These are phyloP conservation scores for Rhagoletis zephyria DNA, from an alignment of 1,140 invertebrate species.

Conservation along the genomic window DNA sequence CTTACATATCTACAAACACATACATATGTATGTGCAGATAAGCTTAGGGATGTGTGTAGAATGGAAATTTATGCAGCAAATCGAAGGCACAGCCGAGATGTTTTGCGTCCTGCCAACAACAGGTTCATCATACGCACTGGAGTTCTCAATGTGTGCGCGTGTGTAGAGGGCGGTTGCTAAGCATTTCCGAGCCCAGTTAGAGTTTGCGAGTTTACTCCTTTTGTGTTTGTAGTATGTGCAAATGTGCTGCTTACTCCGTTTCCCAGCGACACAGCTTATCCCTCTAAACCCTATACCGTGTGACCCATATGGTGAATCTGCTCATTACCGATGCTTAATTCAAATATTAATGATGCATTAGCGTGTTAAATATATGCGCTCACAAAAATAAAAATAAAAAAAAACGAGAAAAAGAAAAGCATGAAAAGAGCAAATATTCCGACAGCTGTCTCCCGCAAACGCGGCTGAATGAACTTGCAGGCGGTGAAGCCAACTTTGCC, in stretches of 20 bases:
- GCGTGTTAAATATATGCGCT: too few relatives aligned
- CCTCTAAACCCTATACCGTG: too few relatives aligned
- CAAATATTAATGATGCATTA: conserved; percentile 47
- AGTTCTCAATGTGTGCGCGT: neutral
- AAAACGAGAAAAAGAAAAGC: too few relatives aligned
- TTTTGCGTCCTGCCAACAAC: neutral
- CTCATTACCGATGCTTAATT: conserved; percentile 24
- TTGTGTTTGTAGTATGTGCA: neutral
- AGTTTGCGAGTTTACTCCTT: neutral
- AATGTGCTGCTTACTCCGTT: too few relatives aligned
- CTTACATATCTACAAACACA: conserved; percentile 43
- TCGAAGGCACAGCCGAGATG: neutral
- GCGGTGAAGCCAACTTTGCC: too few relatives aligned
- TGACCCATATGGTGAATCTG: neutral
- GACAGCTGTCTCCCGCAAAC: too few relatives aligned
- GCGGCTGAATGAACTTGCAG: too few relatives aligned
- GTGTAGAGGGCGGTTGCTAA: neutral
- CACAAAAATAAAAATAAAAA: too few relatives aligned
- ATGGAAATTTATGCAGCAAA: conserved; percentile 47
- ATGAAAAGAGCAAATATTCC: too few relatives aligned
- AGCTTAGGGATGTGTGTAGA: conserved; percentile 38
- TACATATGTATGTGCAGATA: conserved; percentile 6
- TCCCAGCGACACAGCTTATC: neutral
- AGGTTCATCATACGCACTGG: conserved; percentile 47
- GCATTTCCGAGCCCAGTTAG: neutral